Base-by-base conservation (phyloP, 2,888 invertebrate genomes). In the Drosophila stalkeri region DNA sequence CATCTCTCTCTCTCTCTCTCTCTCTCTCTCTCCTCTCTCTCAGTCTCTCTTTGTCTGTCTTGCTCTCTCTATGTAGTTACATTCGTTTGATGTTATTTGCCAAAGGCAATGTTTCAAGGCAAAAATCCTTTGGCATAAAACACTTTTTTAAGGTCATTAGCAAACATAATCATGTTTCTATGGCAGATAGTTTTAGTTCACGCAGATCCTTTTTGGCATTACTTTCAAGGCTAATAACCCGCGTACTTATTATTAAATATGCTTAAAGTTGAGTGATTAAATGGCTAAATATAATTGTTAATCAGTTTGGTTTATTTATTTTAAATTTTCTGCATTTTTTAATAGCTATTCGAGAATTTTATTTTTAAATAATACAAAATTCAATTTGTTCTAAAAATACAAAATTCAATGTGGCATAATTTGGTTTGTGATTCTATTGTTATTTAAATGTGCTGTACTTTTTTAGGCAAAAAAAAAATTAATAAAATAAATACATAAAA, bases 41-140 rank as follows among this genome's bases (percentile, higher is more conserved):
- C 31, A 3, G 14, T 6, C 41, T n/a, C 31, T 9, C 27, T 1
- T 27, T 27, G 27, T 27, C 27, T 8, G 11, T 18, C 54, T 2
- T n/a, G n/a, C 39, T 43, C 33, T 41, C 6, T 55, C 37, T 14
- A 11, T 35, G 9, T 52, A 39, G 64, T n/a, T 61, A 44, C 61
- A 63, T 18, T 54, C 43, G 67, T 67, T 73, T 73, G 62, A 63
- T 67, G 72, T 73, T 72, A 51, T 46, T 67, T 31, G 46, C 60
- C 61, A 61, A 65, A 64, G 71, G 64, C 64, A 60, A 46, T 51
- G 55, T 61, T 65, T 66, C 72, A 72, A 72, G 61, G 66, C 66
- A 44, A 54, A 52, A 52, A 56, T 64, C 70, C 52, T 52, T 65
- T 64, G 51, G 63, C 51, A 60, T 46, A 46, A 23, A 63, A 59